A percentile compares a stretch with the other conserved stretches of the same genome.
Conservation (phyloP, 2,888 invertebrate species). For the Operophtera brumata region DNA sequence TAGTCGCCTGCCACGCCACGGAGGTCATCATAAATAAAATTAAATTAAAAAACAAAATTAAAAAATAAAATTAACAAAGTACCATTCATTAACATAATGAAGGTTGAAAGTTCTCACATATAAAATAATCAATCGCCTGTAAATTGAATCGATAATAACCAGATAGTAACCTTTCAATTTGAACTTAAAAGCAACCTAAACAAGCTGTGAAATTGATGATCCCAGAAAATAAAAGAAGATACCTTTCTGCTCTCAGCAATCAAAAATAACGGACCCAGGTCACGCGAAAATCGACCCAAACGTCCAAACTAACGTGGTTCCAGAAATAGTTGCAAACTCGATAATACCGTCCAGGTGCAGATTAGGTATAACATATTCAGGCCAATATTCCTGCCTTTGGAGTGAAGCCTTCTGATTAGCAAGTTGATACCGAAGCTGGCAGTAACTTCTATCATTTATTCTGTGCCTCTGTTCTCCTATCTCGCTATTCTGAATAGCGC, state of each 20-base stretch:
- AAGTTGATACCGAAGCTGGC: background rate
- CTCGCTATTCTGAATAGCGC: conserved; percentile 5
- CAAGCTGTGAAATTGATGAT: background rate
- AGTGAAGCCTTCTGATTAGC: conserved; percentile 3
- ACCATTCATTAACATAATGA: no score
- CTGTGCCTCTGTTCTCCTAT: conserved; percentile 1
- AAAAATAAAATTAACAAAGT: no score
- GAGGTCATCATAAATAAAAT: no score
- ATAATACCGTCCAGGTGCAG: background rate
- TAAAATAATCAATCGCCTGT: no score
- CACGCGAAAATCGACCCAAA: conserved; percentile 2
- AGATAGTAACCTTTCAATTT: background rate
- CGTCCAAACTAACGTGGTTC: background rate
- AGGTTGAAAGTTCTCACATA: no score
- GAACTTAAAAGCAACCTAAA: background rate
- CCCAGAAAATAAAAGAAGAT: background rate
- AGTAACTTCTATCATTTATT: conserved; percentile 1
- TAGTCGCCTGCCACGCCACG: no score
- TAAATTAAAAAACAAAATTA: no score
- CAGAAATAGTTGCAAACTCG: conserved; percentile 7
- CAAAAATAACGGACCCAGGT: background rate
- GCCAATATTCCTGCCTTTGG: conserved; percentile 4
- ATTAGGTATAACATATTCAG: conserved; percentile 4
- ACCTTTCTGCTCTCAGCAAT: background rate
- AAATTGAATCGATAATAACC: no score